These are phyloP conservation scores for Hephaestus fuliginosus DNA, from an alignment of 2,797 vertebrate genomes.

Conservation along the genomic window DNA sequence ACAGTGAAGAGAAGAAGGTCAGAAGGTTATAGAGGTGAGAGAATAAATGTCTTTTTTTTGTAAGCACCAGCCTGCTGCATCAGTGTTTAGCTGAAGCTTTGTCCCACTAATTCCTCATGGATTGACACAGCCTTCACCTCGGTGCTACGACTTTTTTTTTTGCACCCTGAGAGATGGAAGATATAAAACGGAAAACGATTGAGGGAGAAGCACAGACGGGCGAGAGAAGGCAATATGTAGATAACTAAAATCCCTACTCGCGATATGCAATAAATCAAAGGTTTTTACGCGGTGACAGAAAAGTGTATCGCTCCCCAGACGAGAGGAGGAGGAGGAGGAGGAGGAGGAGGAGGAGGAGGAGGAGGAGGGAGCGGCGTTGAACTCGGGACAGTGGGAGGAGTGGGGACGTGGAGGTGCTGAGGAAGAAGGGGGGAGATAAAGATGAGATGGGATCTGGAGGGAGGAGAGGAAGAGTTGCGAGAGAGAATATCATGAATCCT, in stretches of 20 bases:
- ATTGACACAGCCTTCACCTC: slow-evolving; percentile 65
- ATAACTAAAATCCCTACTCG: slow-evolving; percentile 64
- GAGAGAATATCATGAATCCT: slow-evolving; percentile 71
- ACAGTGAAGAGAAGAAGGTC: slow-evolving; percentile 51
- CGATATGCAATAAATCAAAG: slow-evolving; percentile 78
- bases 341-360: too few species aligned
- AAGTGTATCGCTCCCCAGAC: slow-evolving; percentile 55
- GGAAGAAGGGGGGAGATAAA: slow-evolving; percentile 31
- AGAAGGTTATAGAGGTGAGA: slow-evolving; percentile 62
- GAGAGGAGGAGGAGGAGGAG: slow-evolving; percentile 14
- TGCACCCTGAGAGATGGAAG: slow-evolving; percentile 24
- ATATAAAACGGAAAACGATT: slow-evolving; percentile 33
- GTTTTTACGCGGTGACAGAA: slow-evolving; percentile 64
- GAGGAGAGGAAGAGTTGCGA: slow-evolving; percentile 1
- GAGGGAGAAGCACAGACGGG: slow-evolving; percentile 33
- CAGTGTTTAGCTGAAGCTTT: slow-evolving; percentile 62
- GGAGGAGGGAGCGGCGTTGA: slow-evolving; percentile 44
- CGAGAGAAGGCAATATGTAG: slow-evolving; percentile 51
- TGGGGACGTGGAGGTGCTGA: slow-evolving; percentile 44
- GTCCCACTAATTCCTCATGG: slow-evolving; percentile 63
- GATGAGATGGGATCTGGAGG: slow-evolving; percentile 54
- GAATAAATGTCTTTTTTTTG: slow-evolving; percentile 41
- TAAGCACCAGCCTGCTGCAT: slow-evolving; percentile 48
- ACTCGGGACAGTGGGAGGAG: slow-evolving; percentile 52
- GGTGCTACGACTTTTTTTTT: slow-evolving; percentile 18